These are phyloP conservation scores for Drosophila triauraria DNA, from an alignment of 1,140 invertebrate genomes.

Conservation along the genomic window DNA sequence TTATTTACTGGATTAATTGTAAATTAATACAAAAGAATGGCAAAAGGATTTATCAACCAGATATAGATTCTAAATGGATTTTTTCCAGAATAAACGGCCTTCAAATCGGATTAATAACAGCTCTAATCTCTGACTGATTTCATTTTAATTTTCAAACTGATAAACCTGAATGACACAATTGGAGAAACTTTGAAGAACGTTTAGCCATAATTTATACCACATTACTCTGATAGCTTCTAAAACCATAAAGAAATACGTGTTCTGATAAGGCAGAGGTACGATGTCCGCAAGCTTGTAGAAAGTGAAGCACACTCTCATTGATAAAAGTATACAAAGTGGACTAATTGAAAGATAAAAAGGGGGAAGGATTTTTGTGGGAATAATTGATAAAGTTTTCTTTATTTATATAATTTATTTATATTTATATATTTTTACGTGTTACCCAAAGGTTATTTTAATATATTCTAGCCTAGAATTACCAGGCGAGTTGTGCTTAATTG, in stretches of 20 bases:
- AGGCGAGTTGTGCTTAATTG: too few relatives aligned
- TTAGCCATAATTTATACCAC: slow-evolving; percentile 4
- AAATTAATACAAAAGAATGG: neutral
- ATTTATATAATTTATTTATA: too few relatives aligned
- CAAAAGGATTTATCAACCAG: neutral
- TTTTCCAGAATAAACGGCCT: slow-evolving; percentile 1
- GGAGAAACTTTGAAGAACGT: neutral
- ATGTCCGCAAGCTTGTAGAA: slow-evolving; percentile 3
- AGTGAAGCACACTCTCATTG: neutral
- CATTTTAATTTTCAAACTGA: neutral
- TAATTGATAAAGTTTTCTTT: too few relatives aligned
- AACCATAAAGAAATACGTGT: neutral
- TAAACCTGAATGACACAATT: slow-evolving; percentile 2
- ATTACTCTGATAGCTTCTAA: slow-evolving; percentile 6
- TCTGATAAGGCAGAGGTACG: neutral
- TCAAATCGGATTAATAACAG: slow-evolving; percentile 3
- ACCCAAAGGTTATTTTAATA: too few relatives aligned
- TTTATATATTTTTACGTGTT: too few relatives aligned
- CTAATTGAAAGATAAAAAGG: neutral
- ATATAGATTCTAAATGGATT: neutral
- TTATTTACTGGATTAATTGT: neutral
- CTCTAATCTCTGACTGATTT: slow-evolving; percentile 7
- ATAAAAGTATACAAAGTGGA: slow-evolving; percentile 8
- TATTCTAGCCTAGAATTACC: too few relatives aligned
- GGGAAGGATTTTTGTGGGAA: too few relatives aligned